Evolutionary conservation across 2,888 invertebrate genomes (phyloP).

Genomic region (Chymomyza procnemis): DNA sequence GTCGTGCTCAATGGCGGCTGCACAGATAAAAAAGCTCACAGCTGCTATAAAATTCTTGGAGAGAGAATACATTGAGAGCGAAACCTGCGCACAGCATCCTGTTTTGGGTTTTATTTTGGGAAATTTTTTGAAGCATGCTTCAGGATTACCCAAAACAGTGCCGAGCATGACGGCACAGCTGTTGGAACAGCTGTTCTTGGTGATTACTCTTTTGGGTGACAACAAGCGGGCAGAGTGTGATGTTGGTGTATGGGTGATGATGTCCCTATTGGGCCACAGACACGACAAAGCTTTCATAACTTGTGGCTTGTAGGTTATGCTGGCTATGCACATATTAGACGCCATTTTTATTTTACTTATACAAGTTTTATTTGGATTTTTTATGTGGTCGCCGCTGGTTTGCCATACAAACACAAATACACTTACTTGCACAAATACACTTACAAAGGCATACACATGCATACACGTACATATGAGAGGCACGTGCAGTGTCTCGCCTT

Average conservation of each 20-base stretch:
- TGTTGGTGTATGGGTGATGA: not conserved
- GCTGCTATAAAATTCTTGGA: conserved; percentile 49
- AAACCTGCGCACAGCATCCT: conserved; percentile 59
- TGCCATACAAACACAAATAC: not conserved
- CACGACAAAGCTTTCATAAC: conserved; percentile 43
- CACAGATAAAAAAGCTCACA: conserved; percentile 52
- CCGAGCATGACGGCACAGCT: conserved; percentile 39
- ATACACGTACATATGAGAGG: not conserved
- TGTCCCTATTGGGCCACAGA: not conserved
- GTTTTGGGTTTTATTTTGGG: conserved; percentile 55
- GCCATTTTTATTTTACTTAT: conserved; percentile 38
- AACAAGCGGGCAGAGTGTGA: not conserved
- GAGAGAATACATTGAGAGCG: not conserved
- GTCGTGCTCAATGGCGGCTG: not conserved
- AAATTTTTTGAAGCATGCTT: conserved; percentile 19
- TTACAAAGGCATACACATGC: not conserved
- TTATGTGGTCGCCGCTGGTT: not conserved
- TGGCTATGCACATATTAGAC: conserved; percentile 9
- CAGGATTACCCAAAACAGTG: conserved; percentile 62
- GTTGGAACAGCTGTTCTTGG: conserved; percentile 50
- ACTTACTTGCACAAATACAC: not conserved
- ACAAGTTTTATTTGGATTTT: conserved; percentile 14
- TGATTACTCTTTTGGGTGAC: not conserved
- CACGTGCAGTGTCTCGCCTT: not conserved
- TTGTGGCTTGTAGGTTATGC: conserved; percentile 30